These are phyloP conservation scores for Drosophila melanogaster DNA, from an alignment of 1,140 invertebrate species.

Conservation along the genomic window DNA sequence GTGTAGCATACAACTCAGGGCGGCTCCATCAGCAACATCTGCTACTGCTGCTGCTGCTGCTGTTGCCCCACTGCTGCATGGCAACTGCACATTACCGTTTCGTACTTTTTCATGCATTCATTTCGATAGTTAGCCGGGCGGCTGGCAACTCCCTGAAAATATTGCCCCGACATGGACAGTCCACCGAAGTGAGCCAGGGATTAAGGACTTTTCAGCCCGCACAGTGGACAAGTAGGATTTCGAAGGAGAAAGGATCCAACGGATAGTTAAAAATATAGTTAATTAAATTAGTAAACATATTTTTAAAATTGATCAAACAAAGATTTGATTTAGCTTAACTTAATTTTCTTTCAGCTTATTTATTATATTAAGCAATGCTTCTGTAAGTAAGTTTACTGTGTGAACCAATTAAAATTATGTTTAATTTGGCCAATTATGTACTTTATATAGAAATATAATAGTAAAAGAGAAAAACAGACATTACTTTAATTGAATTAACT, in stretches of 20 bases:
- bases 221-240: not conserved
- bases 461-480: not conserved
- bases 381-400: no score
- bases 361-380: no score
- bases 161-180: slow-evolving; percentile 32
- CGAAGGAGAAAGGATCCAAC: no score
- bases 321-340: no score
- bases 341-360: no score
- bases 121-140: slow-evolving; percentile 57
- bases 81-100: slow-evolving; percentile 74
- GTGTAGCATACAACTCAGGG: slow-evolving; percentile 55
- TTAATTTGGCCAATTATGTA: no score
- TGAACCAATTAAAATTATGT: no score
- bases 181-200: slow-evolving; percentile 10
- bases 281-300: no score
- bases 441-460: no score
- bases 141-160: slow-evolving; percentile 61
- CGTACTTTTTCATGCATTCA: slow-evolving; percentile 78
- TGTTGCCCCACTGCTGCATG: slow-evolving; percentile 38
- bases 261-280: no score
- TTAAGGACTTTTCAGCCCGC: not conserved
- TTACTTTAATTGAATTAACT: not conserved
- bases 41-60: slow-evolving; percentile 27
- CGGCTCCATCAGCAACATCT: slow-evolving; percentile 43
- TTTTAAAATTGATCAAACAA: no score